Conservation (phyloP, 1,140 invertebrate genomes). For the Teleopsis dalmanni region DNA sequence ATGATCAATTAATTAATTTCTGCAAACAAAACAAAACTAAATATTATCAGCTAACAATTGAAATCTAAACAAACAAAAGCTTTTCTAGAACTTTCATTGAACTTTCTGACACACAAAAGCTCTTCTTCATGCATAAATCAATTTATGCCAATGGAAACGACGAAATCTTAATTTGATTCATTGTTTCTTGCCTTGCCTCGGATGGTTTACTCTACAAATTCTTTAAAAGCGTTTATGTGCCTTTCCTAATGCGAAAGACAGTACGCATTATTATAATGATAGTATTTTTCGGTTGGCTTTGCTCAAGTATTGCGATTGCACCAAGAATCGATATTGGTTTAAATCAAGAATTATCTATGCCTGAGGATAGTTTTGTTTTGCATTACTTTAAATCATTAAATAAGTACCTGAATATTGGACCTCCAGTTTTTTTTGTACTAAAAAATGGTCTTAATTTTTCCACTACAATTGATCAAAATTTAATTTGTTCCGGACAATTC, state of each 20-base stretch:
- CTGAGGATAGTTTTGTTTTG: constrained; percentile 88
- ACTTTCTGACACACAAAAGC: no score
- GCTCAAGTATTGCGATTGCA: constrained; percentile 75
- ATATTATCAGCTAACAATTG: no score
- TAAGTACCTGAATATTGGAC: constrained; percentile 85
- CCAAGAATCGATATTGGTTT: constrained; percentile 87
- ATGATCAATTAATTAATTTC: no score
- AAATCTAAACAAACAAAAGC: no score
- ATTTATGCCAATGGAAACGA: no score
- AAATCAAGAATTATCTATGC: constrained; percentile 96
- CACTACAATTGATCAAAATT: constrained; percentile 64
- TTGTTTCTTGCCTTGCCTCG: constrained; percentile 43
- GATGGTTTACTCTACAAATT: constrained; percentile 79
- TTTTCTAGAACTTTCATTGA: no score
- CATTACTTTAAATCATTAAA: constrained; percentile 85
- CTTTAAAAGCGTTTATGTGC: constrained; percentile 81
- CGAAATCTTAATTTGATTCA: no score
- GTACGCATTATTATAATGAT: constrained; percentile 67
- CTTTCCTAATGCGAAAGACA: constrained; percentile 72
- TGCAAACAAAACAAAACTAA: no score
- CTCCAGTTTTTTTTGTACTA: constrained; percentile 94
- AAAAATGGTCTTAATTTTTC: constrained; percentile 77
- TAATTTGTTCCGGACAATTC: constrained; percentile 72
- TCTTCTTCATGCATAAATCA: no score
- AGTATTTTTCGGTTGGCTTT: constrained; percentile 85